phyloP scores from a whole-genome alignment of 2,113 vertebrate genomes.

The Australoheros scitulus region DNA sequence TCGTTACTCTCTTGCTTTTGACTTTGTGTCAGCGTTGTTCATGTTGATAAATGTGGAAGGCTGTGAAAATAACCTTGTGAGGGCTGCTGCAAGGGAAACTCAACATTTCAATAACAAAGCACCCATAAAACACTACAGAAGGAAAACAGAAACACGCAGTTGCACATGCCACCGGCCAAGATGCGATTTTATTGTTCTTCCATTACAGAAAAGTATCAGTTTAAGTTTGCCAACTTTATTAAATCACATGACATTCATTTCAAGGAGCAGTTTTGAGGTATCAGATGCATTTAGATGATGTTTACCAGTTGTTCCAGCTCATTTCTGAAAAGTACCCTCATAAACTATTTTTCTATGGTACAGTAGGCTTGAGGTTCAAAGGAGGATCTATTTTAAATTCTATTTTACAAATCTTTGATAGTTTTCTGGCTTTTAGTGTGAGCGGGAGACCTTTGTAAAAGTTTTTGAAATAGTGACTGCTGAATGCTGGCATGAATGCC shows the following conservation, averaged over 20 bases:
- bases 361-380: not conserved
- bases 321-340: not conserved
- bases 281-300: not conserved
- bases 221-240: conserved; percentile 14
- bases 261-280: not conserved
- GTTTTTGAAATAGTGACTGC: conserved; percentile 22
- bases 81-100: not conserved
- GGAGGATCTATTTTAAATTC: not conserved
- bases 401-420: not conserved
- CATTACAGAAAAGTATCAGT: conserved; percentile 12
- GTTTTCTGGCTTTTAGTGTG: not conserved
- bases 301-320: conserved; percentile 13
- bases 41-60: conserved; percentile 41
- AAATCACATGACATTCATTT: not conserved
- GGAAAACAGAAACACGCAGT: conserved; percentile 25
- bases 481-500: conserved; percentile 38
- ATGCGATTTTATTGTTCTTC: conserved; percentile 2
- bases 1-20: conserved; percentile 23
- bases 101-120: conserved; percentile 35
- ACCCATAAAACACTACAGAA: conserved; percentile 19
- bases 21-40: conserved; percentile 42
- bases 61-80: conserved; percentile 29
- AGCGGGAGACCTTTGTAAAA: not conserved
- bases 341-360: not conserved
- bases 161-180: conserved; percentile 6